These are phyloP conservation scores for Hippasteria phrygiana DNA, from an alignment of 53 echinoderm and acorn worm genomes.

Conservation along the genomic window DNA sequence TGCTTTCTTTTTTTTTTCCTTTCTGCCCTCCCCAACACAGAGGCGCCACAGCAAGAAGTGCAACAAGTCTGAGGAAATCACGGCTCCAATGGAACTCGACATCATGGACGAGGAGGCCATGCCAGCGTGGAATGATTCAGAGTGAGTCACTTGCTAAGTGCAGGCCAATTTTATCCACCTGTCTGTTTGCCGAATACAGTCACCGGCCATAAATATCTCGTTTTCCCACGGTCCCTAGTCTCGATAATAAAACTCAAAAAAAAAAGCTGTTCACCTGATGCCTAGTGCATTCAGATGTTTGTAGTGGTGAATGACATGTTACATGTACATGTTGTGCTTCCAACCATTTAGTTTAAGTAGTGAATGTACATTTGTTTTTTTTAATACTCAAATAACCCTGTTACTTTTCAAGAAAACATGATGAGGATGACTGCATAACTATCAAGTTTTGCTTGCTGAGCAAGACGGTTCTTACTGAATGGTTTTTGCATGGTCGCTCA, in stretches of 20 bases:
- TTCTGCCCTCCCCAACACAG: neutral
- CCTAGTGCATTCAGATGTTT: neutral
- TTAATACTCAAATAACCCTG: no score
- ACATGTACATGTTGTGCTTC: no score
- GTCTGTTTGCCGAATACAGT: neutral
- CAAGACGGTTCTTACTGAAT: no score
- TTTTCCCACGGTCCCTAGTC: neutral
- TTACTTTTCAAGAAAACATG: no score
- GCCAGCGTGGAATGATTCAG: constrained; percentile 62
- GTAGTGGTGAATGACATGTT: no score
- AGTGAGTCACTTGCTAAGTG: constrained; percentile 46
- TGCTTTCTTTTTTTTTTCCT: neutral
- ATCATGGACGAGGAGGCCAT: constrained; percentile 61
- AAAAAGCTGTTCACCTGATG: neutral
- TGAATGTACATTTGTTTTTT: no score
- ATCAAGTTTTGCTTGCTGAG: no score
- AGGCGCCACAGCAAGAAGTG: constrained; percentile 58
- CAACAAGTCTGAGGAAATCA: constrained; percentile 54
- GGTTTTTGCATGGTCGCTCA: no score
- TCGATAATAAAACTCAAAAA: neutral
- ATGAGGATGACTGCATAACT: no score
- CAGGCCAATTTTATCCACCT: neutral
- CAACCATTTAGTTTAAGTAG: no score
- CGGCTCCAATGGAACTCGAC: constrained; percentile 30
- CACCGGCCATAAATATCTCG: neutral